Evolutionary conservation across 2,888 invertebrate genomes (phyloP), one percentile per base, ranked within the genome.

Genomic region (Cenopis cana): DNA sequence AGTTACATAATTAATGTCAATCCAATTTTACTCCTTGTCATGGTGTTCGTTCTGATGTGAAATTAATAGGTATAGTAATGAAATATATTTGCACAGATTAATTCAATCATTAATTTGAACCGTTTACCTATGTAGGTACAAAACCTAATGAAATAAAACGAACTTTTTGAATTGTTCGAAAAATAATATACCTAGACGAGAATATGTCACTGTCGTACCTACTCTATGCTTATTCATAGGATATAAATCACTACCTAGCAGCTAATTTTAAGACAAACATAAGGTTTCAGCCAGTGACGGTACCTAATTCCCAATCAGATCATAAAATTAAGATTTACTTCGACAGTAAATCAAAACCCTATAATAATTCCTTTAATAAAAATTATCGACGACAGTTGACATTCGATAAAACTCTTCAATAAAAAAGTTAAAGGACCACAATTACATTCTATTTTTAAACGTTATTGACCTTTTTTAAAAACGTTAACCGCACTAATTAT

Each of bases 351-450:
- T 33, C 33, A 49, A 10, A 41, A 18, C 38, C 18, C 38, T 12
- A 60, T 46, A 65, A 54, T 52, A 64, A 62, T 50, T 50, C 24
- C 36, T 52, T 17, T 41, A 54, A 46, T 59, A 46, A 59, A 38
- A 66, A 66, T 70, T 54, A 66, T 54, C n/a, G 59, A 60, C 52
- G 65, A 60, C 70, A 70, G 59, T 70, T 59, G 59, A 70, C 59
- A 65, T 70, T 33, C 57, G 59, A 70, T 65, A 36, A 59, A 66
- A 62, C 20, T 29, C 12, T 12, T 20, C 10, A 46, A 17, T 41
- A 65, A 55, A 65, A 50, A 52, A 38, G 50, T 4, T 36, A 46
- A 60, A 12, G 9, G 52, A 54, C 38, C 38, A 24, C 20, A n/a
- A 24, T 54, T 54, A 54, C 52, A 14, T 64, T 52, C n/a, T 54